Percentiles rank a stretch among this genome's conserved stretches.
These are phyloP conservation scores for Orchesella cincta DNA, from an alignment of 1,140 invertebrate genomes.

Conservation along the genomic window DNA sequence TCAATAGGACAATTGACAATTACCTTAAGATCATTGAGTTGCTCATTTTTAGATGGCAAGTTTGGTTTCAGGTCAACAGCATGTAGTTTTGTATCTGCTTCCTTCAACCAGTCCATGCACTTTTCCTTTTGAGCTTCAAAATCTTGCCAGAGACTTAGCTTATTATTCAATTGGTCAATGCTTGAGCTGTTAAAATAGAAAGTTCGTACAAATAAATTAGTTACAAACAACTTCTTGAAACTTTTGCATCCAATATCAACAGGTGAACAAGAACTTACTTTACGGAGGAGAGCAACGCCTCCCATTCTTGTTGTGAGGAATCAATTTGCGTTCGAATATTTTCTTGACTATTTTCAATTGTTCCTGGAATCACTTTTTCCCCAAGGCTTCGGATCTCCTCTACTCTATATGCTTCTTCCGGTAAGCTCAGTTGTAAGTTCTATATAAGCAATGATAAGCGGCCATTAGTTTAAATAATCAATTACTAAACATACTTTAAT, in stretches of 20 bases:
- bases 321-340: constrained; percentile 84
- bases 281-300: constrained; percentile 74
- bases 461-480: background rate
- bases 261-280: constrained; percentile 55
- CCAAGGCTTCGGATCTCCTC: constrained; percentile 76
- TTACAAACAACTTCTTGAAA: constrained; percentile 15
- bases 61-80: constrained; percentile 84
- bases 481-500: constrained; percentile 42
- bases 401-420: constrained; percentile 82
- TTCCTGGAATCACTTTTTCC: constrained; percentile 87
- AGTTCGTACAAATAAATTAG: background rate
- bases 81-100: constrained; percentile 83
- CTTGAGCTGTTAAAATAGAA: constrained; percentile 62
- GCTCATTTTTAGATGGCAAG: constrained; percentile 77
- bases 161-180: constrained; percentile 74
- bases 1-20: too few relatives aligned
- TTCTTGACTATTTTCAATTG: constrained; percentile 78
- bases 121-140: constrained; percentile 85
- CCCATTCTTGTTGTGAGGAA: constrained; percentile 85
- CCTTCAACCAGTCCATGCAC: constrained; percentile 83
- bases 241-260: constrained; percentile 1
- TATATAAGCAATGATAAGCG: constrained; percentile 34
- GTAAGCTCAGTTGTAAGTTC: constrained; percentile 74
- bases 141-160: constrained; percentile 85
- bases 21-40: constrained; percentile 76